phyloP scores from a whole-genome alignment of 64 coral and sea anemone genomes.

The Porites lutea region DNA sequence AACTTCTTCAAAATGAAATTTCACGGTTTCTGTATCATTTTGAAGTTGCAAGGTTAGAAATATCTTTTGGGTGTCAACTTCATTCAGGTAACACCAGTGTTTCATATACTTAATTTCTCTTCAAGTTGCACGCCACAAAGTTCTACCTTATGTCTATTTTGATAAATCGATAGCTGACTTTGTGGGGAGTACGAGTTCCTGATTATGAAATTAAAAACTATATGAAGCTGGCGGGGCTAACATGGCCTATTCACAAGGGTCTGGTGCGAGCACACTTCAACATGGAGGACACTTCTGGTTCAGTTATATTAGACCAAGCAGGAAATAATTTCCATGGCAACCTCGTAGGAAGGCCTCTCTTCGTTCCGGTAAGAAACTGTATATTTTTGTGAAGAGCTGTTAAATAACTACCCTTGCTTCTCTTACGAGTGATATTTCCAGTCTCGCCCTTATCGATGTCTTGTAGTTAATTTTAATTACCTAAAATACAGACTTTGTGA shows the following conservation, averaged over 20 bases:
- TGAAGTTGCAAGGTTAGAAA: too few relatives aligned
- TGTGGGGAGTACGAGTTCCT: constrained; percentile 82
- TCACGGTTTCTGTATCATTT: too few relatives aligned
- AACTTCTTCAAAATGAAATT: neutral
- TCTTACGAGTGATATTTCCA: neutral
- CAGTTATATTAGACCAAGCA: constrained; percentile 57
- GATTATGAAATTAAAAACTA: constrained; percentile 77
- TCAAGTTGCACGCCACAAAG: neutral
- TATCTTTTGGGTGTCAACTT: too few relatives aligned
- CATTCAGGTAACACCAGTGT: too few relatives aligned
- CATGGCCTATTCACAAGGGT: constrained; percentile 94
- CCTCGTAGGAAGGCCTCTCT: constrained; percentile 74
- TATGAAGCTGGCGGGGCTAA: constrained; percentile 90
- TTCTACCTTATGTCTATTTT: neutral
- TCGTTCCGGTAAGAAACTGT: constrained; percentile 68
- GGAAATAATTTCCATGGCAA: constrained; percentile 72
- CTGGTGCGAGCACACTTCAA: constrained; percentile 88
- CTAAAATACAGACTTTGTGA: too few relatives aligned
- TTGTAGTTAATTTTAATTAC: too few relatives aligned
- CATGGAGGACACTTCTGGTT: constrained; percentile 70
- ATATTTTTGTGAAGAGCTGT: too few relatives aligned
- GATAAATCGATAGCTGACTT: constrained; percentile 55
- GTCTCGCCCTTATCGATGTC: too few relatives aligned
- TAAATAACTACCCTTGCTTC: neutral
- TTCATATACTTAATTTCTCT: too few relatives aligned